Base-by-base conservation (phyloP, 2,113 vertebrate species). In the Conger conger region DNA sequence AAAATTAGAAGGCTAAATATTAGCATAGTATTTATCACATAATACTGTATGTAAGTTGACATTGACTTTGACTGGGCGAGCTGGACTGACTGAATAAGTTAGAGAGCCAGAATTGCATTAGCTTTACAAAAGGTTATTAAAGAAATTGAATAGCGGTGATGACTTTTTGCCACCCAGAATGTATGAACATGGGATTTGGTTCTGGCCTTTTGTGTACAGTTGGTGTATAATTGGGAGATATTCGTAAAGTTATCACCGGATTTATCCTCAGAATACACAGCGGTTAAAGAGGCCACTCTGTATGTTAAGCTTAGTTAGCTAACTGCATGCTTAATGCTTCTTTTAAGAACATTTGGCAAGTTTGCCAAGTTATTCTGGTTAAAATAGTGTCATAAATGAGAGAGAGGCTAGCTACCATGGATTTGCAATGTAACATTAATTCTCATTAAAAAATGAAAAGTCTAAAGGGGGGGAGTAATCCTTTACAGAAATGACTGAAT, bases 401-500 rank as follows among this genome's bases (percentile, higher is more conserved):
- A 80, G 76, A 79, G 33, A 84, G 79, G 76, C 86, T 85, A 76
- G 86, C 53, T 81, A 36, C 77, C 77, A 17, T 38, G 83, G 77
- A 60, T 79, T 68, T 79, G 85, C 82, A 90, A 91, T 87, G 87
- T 85, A 91, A 91, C 90, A 88, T 82, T 73, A 88, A 90, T 93
- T 90, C 88, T 93, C 90, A 93, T 93, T 91, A 91, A 88, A 89
- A 89, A 73, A 83, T 81, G 63, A 87, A 50, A 85, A 85, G 89
- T 53, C 85, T 89, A 88, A 86, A 88, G 90, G n/a, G 89, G 90
- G n/a, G 89, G 88, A 86, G 82, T 93, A 92, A 93, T 93, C 92
- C 90, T 86, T 92, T 82, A 85, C 90, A 87, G 89, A 50, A 84
- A 1, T 76, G 7, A 85, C 86, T 87, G 63, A 85, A 89, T 23